Percentiles rank a stretch among this genome's conserved stretches.
These are phyloP conservation scores for Hippocampus guttulatus DNA, from an alignment of 2,113 vertebrate species.

Conservation along the genomic window DNA sequence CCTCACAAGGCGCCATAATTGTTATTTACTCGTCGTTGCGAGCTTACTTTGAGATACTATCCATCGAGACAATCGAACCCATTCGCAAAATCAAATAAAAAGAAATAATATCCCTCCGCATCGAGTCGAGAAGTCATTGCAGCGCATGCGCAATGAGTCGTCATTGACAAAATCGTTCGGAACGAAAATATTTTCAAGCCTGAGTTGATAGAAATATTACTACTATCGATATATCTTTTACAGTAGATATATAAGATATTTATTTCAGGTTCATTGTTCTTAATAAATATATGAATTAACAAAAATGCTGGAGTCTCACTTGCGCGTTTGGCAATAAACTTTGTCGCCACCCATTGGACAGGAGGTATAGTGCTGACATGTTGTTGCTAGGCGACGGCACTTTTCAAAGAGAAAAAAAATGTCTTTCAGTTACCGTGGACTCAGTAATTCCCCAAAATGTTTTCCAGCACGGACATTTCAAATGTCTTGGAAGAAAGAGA, in stretches of 20 bases:
- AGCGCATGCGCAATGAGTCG: conserved; percentile 2
- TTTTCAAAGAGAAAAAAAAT: conserved; percentile 1
- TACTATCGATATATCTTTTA: not conserved
- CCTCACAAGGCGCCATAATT: not conserved
- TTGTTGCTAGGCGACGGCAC: conserved; percentile 58
- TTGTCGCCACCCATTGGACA: conserved; percentile 28
- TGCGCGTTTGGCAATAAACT: not conserved
- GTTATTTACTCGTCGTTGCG: not conserved
- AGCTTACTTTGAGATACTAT: rapidly evolving
- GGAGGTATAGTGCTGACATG: conserved; percentile 10
- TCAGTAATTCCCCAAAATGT: conserved; percentile 45
- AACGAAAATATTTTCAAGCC: not conserved
- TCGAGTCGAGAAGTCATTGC: rapidly evolving
- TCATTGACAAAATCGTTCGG: not conserved
- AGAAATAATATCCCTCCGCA: not conserved
- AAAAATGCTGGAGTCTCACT: not conserved
- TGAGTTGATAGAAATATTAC: not conserved
- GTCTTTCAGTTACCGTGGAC: not conserved
- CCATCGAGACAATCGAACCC: not conserved
- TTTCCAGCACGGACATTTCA: conserved; percentile 70
- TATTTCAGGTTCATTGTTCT: no score
- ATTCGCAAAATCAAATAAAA: not conserved
- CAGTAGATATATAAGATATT: not conserved
- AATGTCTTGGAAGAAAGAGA: not conserved
- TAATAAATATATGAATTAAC: no score